Evolutionary conservation across 2,888 invertebrate genomes (phyloP).

Genomic region (Epinotia ramella): DNA sequence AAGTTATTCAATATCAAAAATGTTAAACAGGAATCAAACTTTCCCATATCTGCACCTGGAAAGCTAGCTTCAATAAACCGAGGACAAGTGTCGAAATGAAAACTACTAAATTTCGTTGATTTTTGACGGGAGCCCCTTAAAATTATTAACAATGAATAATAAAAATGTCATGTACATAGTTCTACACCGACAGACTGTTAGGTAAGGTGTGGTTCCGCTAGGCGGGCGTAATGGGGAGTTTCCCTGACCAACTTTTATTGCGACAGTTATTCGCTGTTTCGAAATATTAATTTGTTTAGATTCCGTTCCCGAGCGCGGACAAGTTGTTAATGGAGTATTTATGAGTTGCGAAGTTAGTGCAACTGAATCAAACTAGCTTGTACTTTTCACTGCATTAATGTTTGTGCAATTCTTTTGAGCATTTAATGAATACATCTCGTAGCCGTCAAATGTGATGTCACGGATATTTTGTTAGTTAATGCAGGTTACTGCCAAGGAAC

Average conservation of each 20-base stretch:
- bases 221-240: slow-evolving; percentile 10
- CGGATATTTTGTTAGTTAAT: not conserved
- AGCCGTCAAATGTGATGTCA: not conserved
- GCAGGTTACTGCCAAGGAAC: too few species aligned
- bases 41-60: too few species aligned
- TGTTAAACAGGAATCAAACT: too few species aligned
- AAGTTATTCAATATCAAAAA: too few species aligned
- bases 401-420: not conserved
- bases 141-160: too few species aligned
- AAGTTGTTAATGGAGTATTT: slow-evolving; percentile 33
- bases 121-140: too few species aligned
- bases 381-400: slow-evolving; percentile 9
- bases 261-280: slow-evolving; percentile 32
- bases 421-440: not conserved
- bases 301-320: slow-evolving; percentile 13
- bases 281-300: slow-evolving; percentile 41
- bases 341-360: slow-evolving; percentile 22
- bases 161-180: slow-evolving; percentile 13
- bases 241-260: slow-evolving; percentile 22
- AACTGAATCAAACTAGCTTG: slow-evolving; percentile 23
- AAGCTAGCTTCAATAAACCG: too few species aligned
- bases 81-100: too few species aligned
- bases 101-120: too few species aligned
- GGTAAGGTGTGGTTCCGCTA: slow-evolving; percentile 11
- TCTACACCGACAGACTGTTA: not conserved